Conservation (phyloP, 2,888 invertebrate species). For the Acrocyrtus sp. region DNA sequence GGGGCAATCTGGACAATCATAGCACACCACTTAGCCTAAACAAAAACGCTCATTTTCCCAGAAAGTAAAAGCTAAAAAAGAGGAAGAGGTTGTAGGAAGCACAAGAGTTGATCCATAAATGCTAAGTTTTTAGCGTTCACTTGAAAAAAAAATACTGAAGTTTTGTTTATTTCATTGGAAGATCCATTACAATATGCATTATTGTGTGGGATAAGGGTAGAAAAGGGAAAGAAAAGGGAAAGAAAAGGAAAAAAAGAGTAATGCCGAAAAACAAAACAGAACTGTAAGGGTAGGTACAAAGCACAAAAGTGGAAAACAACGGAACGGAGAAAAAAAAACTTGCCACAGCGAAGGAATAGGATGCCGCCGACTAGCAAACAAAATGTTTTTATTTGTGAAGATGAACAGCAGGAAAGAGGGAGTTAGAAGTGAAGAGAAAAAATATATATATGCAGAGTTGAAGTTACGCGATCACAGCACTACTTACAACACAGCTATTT, state of each 20-base stretch:
- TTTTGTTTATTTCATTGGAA: conserved; percentile 39
- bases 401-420: conserved; percentile 14
- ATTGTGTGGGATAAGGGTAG: conserved; percentile 14
- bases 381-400: conserved; percentile 47
- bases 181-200: conserved; percentile 44
- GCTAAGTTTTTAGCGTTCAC: conserved; percentile 24
- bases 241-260: conserved; percentile 13
- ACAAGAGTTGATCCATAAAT: conserved; percentile 40
- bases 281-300: background rate
- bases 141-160: conserved; percentile 19
- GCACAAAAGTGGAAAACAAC: background rate
- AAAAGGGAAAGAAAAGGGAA: conserved; percentile 3
- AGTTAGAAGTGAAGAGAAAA: background rate
- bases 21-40: too few relatives aligned
- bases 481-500: background rate
- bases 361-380: conserved; percentile 3
- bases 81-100: conserved; percentile 14
- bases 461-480: background rate
- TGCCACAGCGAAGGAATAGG: conserved; percentile 12
- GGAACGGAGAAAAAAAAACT: conserved; percentile 12
- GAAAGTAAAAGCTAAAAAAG: conserved; percentile 4
- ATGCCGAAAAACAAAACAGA: background rate
- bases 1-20: background rate
- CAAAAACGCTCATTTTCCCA: background rate
- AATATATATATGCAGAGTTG: background rate